A percentile compares a stretch with the other conserved stretches of the same genome.
Conservation (phyloP, 1,140 invertebrate genomes). For the Atopsyche davidsoni region DNA sequence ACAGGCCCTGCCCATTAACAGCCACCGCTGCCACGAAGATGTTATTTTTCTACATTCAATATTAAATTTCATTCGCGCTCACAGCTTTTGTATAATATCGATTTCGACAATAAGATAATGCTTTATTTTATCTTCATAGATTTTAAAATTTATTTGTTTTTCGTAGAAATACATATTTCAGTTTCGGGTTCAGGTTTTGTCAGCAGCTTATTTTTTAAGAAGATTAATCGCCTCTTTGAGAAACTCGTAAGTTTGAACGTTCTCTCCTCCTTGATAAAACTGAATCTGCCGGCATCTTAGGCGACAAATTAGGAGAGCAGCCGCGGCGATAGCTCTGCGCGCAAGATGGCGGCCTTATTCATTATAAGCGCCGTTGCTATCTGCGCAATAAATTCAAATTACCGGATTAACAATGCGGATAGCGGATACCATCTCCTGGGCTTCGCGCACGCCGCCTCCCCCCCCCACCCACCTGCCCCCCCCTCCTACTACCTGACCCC, state of each 20-base stretch:
- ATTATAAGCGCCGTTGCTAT: constrained; percentile 21
- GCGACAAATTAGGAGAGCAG: constrained; percentile 20
- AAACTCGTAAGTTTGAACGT: background rate
- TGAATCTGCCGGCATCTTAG: background rate
- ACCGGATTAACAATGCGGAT: constrained; percentile 25
- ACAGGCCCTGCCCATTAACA: no score
- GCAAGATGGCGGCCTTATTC: constrained; percentile 11
- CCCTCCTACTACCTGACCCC: no score
- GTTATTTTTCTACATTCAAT: no score
- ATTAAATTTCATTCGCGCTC: no score
- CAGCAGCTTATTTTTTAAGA: background rate
- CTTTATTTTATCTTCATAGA: no score
- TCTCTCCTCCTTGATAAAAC: background rate
- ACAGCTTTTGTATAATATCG: no score
- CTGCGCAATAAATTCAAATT: constrained; percentile 29
- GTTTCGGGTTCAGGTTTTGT: no score
- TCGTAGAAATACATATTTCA: no score
- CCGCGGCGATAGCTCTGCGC: background rate
- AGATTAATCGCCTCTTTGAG: constrained; percentile 1
- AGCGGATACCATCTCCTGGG: constrained; percentile 14
- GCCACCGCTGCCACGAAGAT: no score
- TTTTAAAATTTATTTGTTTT: no score
- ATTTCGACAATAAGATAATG: no score
- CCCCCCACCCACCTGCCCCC: background rate
- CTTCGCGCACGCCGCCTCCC: constrained; percentile 8